Conservation (phyloP, 2,888 invertebrate species). For the Erebia palarica region DNA sequence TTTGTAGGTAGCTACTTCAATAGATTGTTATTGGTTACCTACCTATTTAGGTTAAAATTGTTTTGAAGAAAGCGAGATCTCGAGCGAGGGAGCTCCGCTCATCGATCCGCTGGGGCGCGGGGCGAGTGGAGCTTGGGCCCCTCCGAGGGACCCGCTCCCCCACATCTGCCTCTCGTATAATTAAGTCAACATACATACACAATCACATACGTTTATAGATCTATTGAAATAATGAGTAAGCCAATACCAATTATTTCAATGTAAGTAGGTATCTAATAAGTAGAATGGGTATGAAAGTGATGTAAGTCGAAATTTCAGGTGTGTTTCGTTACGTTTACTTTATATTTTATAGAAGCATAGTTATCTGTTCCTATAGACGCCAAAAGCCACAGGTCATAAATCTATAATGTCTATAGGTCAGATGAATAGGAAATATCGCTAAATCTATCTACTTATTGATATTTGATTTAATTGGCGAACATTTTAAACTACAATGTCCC, state of each 20-base stretch:
- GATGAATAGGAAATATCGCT: too few species aligned
- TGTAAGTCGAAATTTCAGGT: too few species aligned
- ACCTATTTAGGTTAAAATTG: slow-evolving; percentile 7
- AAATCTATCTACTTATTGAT: too few species aligned
- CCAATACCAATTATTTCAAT: background rate
- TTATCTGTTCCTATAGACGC: too few species aligned
- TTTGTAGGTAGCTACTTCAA: too few species aligned
- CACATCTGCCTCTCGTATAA: slow-evolving; percentile 41
- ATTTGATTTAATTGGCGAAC: too few species aligned
- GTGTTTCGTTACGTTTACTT: too few species aligned
- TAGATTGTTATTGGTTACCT: background rate
- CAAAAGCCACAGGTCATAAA: too few species aligned
- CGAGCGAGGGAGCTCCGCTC: slow-evolving; percentile 51
- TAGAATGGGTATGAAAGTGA: background rate
- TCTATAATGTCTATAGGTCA: too few species aligned
- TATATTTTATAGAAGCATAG: too few species aligned
- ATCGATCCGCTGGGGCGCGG: slow-evolving; percentile 68
- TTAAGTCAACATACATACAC: slow-evolving; percentile 33
- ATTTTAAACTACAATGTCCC: too few species aligned
- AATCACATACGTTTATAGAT: slow-evolving; percentile 19
- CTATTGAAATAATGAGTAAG: slow-evolving; percentile 4
- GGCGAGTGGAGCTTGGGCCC: slow-evolving; percentile 17
- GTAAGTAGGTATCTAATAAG: background rate
- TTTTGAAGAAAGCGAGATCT: slow-evolving; percentile 23
- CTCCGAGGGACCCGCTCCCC: slow-evolving; percentile 38